Evolutionary conservation across 2,888 invertebrate species (phyloP).

Genomic region (Charanyca ferruginea): DNA sequence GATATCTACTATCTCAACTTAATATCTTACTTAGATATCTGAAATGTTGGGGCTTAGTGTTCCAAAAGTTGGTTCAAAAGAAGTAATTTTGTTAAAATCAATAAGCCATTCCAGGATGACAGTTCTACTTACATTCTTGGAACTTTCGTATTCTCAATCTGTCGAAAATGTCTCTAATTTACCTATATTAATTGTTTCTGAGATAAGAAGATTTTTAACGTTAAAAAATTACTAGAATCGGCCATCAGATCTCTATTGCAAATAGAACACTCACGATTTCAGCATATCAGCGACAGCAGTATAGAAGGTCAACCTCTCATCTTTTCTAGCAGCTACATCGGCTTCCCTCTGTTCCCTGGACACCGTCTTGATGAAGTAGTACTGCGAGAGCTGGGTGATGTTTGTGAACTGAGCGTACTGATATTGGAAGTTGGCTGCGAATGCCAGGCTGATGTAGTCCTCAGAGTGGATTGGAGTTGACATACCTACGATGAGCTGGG

Average conservation of each 20-base stretch:
- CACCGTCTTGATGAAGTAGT: conserved; percentile 85
- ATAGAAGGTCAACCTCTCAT: conserved; percentile 84
- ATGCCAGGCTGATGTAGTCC: conserved; percentile 88
- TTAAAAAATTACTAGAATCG: too few relatives aligned
- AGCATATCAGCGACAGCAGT: conserved; percentile 79
- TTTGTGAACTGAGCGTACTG: conserved; percentile 91
- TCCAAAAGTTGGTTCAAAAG: too few relatives aligned
- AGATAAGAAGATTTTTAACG: too few relatives aligned
- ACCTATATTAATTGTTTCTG: too few relatives aligned
- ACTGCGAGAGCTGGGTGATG: conserved; percentile 86
- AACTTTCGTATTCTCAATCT: too few relatives aligned
- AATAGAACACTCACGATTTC: conserved; percentile 74
- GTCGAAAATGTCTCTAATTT: too few relatives aligned
- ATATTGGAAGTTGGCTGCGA: conserved; percentile 92
- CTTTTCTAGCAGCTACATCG: conserved; percentile 73
- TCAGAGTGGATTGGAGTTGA: conserved; percentile 90
- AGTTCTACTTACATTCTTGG: too few relatives aligned
- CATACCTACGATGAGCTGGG: conserved; percentile 91
- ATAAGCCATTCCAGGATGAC: too few relatives aligned
- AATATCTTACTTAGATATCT: too few relatives aligned
- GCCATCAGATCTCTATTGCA: neutral
- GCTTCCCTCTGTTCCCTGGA: conserved; percentile 82
- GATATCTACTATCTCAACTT: too few relatives aligned
- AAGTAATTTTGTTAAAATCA: too few relatives aligned
- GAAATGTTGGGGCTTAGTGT: too few relatives aligned